phyloP scores from a whole-genome alignment of 2,888 invertebrate species.

The Parnassius apollo region DNA sequence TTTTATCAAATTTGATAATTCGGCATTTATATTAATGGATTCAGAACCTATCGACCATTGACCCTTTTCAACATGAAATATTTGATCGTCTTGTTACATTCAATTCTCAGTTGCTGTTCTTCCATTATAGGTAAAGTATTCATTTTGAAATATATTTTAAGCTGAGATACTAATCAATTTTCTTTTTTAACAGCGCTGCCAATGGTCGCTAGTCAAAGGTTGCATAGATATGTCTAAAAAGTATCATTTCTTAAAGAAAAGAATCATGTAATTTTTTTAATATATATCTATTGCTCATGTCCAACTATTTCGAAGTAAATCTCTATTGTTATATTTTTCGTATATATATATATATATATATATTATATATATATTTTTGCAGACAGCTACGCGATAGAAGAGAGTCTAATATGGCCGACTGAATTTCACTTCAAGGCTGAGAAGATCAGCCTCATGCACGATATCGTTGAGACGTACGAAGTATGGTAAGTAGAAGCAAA shows the following conservation, averaged over 20 bases:
- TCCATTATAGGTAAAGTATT: neutral
- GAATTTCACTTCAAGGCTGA: conserved; percentile 45
- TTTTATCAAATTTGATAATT: neutral
- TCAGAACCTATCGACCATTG: neutral
- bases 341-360: neutral
- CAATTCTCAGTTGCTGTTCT: neutral
- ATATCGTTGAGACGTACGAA: conserved; percentile 40
- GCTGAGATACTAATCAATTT: too few species aligned
- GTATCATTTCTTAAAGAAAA: too few species aligned
- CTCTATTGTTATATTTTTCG: too few species aligned
- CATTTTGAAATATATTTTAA: neutral
- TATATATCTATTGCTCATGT: too few species aligned
- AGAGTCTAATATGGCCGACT: conserved; percentile 39
- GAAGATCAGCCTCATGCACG: conserved; percentile 34
- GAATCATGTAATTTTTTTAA: too few species aligned
- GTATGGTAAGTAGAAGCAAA: conserved; percentile 40
- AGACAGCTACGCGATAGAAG: conserved; percentile 7
- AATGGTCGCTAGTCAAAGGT: too few species aligned
- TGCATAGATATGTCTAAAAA: too few species aligned
- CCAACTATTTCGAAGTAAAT: too few species aligned
- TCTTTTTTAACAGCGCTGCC: too few species aligned
- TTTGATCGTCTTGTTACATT: neutral
- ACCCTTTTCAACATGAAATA: neutral
- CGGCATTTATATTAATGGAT: neutral
- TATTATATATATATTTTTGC: neutral